Conservation (phyloP, 2,797 vertebrate species). For the Ctenopoma multispine region DNA sequence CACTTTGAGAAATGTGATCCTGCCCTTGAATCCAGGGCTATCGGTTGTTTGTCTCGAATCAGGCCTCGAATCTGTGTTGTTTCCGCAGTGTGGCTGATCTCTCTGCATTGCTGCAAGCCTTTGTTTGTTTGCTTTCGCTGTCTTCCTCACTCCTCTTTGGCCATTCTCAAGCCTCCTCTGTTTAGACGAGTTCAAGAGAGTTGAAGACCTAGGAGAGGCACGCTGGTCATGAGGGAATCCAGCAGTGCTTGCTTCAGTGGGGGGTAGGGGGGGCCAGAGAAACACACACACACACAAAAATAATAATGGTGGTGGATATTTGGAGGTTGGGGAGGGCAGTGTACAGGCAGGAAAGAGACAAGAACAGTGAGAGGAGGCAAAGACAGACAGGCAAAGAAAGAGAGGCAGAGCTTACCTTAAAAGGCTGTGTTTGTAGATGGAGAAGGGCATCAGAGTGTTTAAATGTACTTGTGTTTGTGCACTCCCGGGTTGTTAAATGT, state of each 20-base stretch:
- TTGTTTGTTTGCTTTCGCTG: conserved; percentile 49
- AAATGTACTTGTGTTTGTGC: conserved; percentile 56
- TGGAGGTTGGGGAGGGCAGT: neutral
- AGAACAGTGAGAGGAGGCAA: conserved; percentile 35
- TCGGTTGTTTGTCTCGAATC: too few species aligned
- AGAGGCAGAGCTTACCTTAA: conserved; percentile 77
- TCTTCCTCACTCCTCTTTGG: conserved; percentile 28
- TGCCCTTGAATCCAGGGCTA: too few species aligned
- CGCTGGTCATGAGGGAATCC: conserved; percentile 39
- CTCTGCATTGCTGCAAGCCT: conserved; percentile 6
- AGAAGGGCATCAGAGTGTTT: conserved; percentile 59
- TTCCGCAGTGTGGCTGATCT: too few species aligned
- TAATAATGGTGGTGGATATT: neutral
- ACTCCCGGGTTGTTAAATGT: conserved; percentile 55
- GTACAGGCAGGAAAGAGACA: conserved; percentile 14
- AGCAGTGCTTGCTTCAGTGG: conserved; percentile 20
- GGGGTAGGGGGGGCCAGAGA: conserved; percentile 15
- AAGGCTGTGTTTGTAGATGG: conserved; percentile 76
- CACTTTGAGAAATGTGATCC: conserved; percentile 17
- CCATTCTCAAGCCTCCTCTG: conserved; percentile 30
- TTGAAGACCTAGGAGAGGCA: conserved; percentile 39
- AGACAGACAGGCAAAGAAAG: conserved; percentile 40
- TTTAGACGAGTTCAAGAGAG: conserved; percentile 36
- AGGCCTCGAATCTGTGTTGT: too few species aligned
- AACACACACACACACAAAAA: conserved; percentile 21